These are phyloP conservation scores for Pyralis farinalis DNA, from an alignment of 2,888 invertebrate genomes.

Conservation along the genomic window DNA sequence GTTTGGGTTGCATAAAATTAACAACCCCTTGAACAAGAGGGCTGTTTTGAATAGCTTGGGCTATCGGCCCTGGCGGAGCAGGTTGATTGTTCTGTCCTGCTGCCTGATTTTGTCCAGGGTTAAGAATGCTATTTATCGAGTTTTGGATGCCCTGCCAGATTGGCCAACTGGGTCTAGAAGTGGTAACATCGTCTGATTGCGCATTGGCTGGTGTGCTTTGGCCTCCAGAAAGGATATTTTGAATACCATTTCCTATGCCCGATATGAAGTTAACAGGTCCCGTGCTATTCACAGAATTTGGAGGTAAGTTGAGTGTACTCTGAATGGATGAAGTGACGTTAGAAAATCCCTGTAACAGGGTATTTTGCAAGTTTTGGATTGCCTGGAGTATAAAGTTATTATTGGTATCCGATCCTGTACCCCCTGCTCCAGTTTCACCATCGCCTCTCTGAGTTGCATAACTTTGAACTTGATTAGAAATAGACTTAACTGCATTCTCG, in stretches of 20 bases:
- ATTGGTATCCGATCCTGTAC: slow-evolving; percentile 10
- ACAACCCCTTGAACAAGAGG: slow-evolving; percentile 35
- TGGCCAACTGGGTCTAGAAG: slow-evolving; percentile 11
- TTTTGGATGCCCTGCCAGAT: slow-evolving; percentile 28
- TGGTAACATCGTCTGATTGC: slow-evolving; percentile 25
- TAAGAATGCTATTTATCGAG: slow-evolving; percentile 26
- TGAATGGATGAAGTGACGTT: slow-evolving; percentile 22
- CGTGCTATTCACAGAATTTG: slow-evolving; percentile 9
- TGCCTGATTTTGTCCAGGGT: slow-evolving; percentile 14
- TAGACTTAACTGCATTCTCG: slow-evolving; percentile 41
- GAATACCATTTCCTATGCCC: slow-evolving; percentile 20
- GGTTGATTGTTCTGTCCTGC: slow-evolving; percentile 13
- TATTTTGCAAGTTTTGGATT: slow-evolving; percentile 23
- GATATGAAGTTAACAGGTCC: slow-evolving; percentile 15
- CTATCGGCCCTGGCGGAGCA: slow-evolving; percentile 33
- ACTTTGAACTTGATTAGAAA: slow-evolving; percentile 47
- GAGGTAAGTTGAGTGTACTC: slow-evolving; percentile 14
- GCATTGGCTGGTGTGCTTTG: slow-evolving; percentile 13
- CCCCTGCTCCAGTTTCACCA: slow-evolving; percentile 7
- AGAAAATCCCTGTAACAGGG: slow-evolving; percentile 21
- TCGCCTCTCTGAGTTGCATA: slow-evolving; percentile 25
- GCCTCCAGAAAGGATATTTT: slow-evolving; percentile 19
- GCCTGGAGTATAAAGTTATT: slow-evolving; percentile 14
- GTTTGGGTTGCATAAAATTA: slow-evolving; percentile 18
- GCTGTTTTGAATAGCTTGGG: slow-evolving; percentile 40